Conservation (phyloP, 2,888 invertebrate species). For the Lasioglossum figueresi region DNA sequence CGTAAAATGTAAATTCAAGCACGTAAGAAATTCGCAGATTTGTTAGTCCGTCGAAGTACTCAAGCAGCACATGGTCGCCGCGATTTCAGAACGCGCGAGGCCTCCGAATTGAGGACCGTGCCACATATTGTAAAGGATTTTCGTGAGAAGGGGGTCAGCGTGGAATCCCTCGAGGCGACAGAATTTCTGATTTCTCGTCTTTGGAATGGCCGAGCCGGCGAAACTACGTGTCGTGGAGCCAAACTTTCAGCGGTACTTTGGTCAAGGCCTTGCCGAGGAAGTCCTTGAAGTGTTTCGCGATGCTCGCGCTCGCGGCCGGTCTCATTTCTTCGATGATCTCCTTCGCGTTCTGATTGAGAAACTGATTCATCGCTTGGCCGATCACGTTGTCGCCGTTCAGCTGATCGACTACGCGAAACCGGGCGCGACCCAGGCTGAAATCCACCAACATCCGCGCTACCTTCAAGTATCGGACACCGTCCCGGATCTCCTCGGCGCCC, state of each 20-base stretch:
- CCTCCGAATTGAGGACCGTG: background rate
- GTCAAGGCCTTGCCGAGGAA: constrained; percentile 90
- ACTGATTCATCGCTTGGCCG: constrained; percentile 93
- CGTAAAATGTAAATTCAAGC: background rate
- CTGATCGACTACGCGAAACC: constrained; percentile 89
- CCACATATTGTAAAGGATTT: background rate
- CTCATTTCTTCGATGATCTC: constrained; percentile 94
- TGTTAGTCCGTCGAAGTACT: constrained; percentile 4
- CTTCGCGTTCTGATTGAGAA: constrained; percentile 91
- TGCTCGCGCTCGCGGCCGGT: constrained; percentile 89
- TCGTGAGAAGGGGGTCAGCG: background rate
- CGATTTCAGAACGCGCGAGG: background rate
- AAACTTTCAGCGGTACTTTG: constrained; percentile 89
- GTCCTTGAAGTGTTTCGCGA: constrained; percentile 90
- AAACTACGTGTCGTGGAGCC: constrained; percentile 85
- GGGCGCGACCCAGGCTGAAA: constrained; percentile 89
- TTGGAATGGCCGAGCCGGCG: background rate
- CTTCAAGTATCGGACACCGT: constrained; percentile 88
- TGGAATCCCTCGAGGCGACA: background rate
- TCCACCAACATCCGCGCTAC: constrained; percentile 89
- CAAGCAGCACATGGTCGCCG: background rate
- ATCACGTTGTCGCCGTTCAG: constrained; percentile 91
- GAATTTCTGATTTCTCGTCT: constrained; percentile 8
- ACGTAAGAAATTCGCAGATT: background rate
- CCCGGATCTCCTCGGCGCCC: constrained; percentile 87